A percentile compares a stretch with the other conserved stretches of the same genome.
phyloP scores from a whole-genome alignment of 2,113 vertebrate genomes.

The Lamprologus sp. region DNA sequence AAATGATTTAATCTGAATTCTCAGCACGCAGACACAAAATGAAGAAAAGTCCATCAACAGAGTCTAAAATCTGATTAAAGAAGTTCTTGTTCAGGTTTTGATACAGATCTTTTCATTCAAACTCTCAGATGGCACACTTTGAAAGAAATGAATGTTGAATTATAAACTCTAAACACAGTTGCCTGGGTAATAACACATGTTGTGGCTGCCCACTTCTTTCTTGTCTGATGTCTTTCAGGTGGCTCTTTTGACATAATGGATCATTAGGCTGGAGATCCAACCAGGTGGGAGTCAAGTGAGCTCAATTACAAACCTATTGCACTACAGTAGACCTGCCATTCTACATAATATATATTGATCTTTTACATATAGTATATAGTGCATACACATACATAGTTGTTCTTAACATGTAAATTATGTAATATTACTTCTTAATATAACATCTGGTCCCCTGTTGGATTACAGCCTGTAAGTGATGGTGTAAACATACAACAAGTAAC shows the following conservation, averaged over 20 bases:
- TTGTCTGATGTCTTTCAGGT: not conserved
- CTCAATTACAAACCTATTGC: not conserved
- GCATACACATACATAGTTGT: not conserved
- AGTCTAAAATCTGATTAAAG: conserved; percentile 22
- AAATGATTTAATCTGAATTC: not conserved
- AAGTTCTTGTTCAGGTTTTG: not conserved
- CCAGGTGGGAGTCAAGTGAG: not conserved
- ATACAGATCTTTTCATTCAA: conserved; percentile 23
- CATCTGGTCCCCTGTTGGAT: not conserved
- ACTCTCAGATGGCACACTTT: not conserved
- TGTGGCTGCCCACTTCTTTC: not conserved
- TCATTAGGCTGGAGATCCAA: not conserved
- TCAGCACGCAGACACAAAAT: not conserved
- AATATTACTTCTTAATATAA: not conserved
- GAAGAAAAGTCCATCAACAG: not conserved
- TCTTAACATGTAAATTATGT: not conserved
- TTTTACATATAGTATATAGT: not conserved
- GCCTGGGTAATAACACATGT: not conserved
- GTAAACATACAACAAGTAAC: not conserved
- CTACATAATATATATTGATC: not conserved
- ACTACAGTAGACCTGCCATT: not conserved
- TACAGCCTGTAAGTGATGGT: not conserved
- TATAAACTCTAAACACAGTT: conserved; percentile 18
- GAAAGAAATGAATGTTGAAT: conserved; percentile 22
- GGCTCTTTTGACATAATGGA: not conserved